phyloP scores from a whole-genome alignment of 2,113 vertebrate genomes.

The Oncorhynchus clarkii region DNA sequence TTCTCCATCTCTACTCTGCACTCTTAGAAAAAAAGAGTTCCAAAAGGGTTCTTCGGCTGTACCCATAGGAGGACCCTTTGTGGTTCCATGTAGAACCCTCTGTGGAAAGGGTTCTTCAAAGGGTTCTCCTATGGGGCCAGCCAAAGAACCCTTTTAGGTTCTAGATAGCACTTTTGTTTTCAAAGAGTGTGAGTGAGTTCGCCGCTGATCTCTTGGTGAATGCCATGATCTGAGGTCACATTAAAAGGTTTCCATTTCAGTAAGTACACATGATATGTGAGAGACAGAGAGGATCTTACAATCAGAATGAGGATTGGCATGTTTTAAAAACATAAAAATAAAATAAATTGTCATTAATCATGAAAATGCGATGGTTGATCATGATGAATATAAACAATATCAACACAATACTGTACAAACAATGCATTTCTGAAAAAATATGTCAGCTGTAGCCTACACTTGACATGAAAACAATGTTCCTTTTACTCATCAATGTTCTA shows the following conservation, averaged over 20 bases:
- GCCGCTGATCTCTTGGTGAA: neutral
- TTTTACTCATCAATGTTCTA: neutral
- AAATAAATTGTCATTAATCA: neutral
- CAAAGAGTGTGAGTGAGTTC: neutral
- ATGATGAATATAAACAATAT: neutral
- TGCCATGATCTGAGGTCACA: neutral
- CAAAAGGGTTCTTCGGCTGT: no score
- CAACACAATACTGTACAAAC: neutral
- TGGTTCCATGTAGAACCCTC: no score
- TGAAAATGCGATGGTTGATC: no score
- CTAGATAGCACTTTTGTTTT: no score
- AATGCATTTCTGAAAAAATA: neutral
- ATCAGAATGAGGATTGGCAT: neutral
- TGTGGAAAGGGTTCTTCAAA: no score
- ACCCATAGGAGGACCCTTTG: no score
- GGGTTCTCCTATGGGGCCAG: no score
- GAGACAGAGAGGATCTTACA: neutral
- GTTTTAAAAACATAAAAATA: neutral
- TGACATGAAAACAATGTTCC: neutral
- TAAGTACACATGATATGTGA: slow-evolving; percentile 1
- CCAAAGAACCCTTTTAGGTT: no score
- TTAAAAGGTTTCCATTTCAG: neutral
- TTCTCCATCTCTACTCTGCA: neutral
- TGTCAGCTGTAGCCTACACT: neutral
- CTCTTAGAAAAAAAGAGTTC: no score